phyloP scores from a whole-genome alignment of 2,113 vertebrate species.

The Xiphophorus hellerii region DNA sequence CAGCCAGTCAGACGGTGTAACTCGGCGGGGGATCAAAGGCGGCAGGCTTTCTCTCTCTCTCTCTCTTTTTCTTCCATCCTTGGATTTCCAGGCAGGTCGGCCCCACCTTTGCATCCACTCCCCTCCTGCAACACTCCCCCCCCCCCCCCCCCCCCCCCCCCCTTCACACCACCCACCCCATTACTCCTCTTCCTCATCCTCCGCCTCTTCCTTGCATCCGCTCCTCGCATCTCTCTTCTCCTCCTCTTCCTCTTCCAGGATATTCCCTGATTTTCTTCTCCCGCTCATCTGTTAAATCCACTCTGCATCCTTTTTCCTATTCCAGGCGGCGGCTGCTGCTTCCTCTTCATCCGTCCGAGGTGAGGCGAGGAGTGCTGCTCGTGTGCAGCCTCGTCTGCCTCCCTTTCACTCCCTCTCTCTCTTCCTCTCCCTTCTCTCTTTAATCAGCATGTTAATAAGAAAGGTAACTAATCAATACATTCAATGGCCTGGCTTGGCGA shows the following conservation, averaged over 20 bases:
- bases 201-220: conserved; percentile 57
- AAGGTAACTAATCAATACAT: conserved; percentile 89
- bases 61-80: conserved; percentile 37
- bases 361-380: conserved; percentile 51
- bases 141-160: background rate
- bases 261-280: conserved; percentile 57
- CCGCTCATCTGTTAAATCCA: conserved; percentile 62
- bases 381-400: conserved; percentile 55
- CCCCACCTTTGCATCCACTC: conserved; percentile 41
- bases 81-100: conserved; percentile 58
- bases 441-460: conserved; percentile 90
- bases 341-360: conserved; percentile 50
- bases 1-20: conserved; percentile 51
- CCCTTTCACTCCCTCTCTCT: conserved; percentile 63
- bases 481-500: conserved; percentile 83
- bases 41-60: conserved; percentile 50
- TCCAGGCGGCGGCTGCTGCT: conserved; percentile 28
- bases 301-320: conserved; percentile 51
- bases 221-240: conserved; percentile 57
- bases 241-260: conserved; percentile 59
- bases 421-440: conserved; percentile 76
- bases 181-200: conserved; percentile 39
- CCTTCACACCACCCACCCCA: background rate
- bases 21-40: conserved; percentile 71
- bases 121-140: conserved; percentile 5